Percentiles rank a stretch among this genome's conserved stretches.
Evolutionary conservation across 1,140 invertebrate species (phyloP).

Genomic region (Alviniconcha marisindica): DNA sequence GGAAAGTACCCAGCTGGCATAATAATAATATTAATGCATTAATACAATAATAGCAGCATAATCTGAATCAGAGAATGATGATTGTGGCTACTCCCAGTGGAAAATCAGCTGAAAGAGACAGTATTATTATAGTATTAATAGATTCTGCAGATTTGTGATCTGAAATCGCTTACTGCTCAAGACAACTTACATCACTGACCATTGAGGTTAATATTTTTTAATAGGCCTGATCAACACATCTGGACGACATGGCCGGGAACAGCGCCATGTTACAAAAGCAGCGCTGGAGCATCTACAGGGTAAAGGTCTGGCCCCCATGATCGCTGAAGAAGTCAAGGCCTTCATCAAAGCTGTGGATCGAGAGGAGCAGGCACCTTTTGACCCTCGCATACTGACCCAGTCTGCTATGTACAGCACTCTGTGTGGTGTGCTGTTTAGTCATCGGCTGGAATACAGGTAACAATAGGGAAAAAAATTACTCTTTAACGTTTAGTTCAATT

Average conservation of each 20-base stretch:
- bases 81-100: too few species aligned
- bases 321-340: slow-evolving; percentile 15
- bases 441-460: slow-evolving; percentile 41
- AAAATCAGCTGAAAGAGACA: background rate
- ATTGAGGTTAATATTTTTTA: background rate
- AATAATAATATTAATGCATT: too few species aligned
- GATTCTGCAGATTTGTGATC: background rate
- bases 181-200: background rate
- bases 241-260: slow-evolving; percentile 44
- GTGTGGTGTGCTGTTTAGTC: slow-evolving; percentile 34
- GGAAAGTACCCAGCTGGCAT: too few species aligned
- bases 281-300: slow-evolving; percentile 32
- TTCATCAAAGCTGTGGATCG: slow-evolving; percentile 33
- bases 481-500: too few species aligned
- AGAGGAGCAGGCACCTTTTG: slow-evolving; percentile 27
- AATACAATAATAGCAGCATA: too few species aligned
- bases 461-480: too few species aligned
- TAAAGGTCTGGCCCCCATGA: background rate
- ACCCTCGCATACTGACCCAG: slow-evolving; percentile 31
- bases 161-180: background rate
- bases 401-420: slow-evolving; percentile 44
- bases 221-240: slow-evolving; percentile 48
- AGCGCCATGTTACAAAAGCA: slow-evolving; percentile 38
- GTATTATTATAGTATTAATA: background rate
- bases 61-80: too few species aligned